These are phyloP conservation scores for Paedocypris micromegethes DNA, from an alignment of 2,797 vertebrate species.

Conservation along the genomic window DNA sequence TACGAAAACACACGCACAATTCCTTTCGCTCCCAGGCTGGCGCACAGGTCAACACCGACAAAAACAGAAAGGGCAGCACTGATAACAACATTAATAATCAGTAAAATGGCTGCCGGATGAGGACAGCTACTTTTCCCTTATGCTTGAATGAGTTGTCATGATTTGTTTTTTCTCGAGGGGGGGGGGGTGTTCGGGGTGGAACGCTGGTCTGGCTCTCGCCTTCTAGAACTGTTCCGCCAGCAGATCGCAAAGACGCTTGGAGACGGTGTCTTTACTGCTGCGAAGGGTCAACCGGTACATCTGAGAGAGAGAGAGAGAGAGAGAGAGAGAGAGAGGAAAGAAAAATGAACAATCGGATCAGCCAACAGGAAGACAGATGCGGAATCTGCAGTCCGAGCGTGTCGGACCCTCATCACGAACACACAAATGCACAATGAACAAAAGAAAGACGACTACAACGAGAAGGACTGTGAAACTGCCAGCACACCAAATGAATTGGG, in stretches of 20 bases:
- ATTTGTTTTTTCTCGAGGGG: constrained; percentile 47
- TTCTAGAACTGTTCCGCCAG: constrained; percentile 86
- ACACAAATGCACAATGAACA: constrained; percentile 11
- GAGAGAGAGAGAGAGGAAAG: neutral
- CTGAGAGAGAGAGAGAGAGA: constrained; percentile 51
- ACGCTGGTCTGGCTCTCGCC: constrained; percentile 50
- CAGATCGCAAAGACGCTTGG: constrained; percentile 83
- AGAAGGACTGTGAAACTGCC: constrained; percentile 19
- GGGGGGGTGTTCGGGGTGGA: constrained; percentile 42
- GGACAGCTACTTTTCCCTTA: constrained; percentile 69
- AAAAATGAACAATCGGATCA: neutral
- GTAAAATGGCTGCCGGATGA: constrained; percentile 56
- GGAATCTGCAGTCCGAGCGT: constrained; percentile 5
- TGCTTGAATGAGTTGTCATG: constrained; percentile 52
- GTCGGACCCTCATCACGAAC: constrained; percentile 18
- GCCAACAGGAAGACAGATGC: constrained; percentile 6
- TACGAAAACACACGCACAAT: constrained; percentile 27
- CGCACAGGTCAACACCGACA: constrained; percentile 63
- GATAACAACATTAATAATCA: constrained; percentile 63
- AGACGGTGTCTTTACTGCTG: constrained; percentile 87
- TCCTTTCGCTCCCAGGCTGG: constrained; percentile 30
- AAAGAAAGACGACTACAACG: constrained; percentile 21
- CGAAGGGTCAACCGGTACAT: constrained; percentile 91
- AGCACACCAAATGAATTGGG: constrained; percentile 35
- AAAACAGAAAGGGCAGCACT: constrained; percentile 63